Evolutionary conservation across 1,140 invertebrate genomes (phyloP).

Genomic region (Drosophila bocki): DNA sequence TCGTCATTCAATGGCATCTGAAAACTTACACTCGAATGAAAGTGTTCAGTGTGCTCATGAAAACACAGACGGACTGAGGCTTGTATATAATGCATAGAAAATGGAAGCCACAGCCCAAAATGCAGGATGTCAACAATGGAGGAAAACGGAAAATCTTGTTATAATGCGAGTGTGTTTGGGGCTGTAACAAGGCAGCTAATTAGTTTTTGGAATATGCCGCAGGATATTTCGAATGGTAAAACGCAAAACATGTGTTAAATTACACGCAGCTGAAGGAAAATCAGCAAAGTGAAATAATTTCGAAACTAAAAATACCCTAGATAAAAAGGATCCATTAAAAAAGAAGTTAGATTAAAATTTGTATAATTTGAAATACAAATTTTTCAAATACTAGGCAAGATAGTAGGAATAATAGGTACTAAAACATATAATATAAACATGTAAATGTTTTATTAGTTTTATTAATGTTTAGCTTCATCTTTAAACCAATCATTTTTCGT

Average conservation of each 20-base stretch:
- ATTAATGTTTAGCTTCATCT: too few relatives aligned
- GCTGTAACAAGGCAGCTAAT: constrained; percentile 64
- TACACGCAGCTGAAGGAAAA: constrained; percentile 30
- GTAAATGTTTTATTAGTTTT: too few relatives aligned
- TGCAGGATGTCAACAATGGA: constrained; percentile 33
- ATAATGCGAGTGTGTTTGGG: constrained; percentile 10
- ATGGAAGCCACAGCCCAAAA: constrained; percentile 22
- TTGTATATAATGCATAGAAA: constrained; percentile 39
- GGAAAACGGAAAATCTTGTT: constrained; percentile 45
- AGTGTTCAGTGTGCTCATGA: constrained; percentile 26
- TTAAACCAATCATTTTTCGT: too few relatives aligned
- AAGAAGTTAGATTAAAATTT: not conserved
- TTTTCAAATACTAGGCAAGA: too few relatives aligned
- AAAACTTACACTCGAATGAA: constrained; percentile 24
- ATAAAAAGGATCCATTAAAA: too few relatives aligned
- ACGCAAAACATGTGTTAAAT: constrained; percentile 73
- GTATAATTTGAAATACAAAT: not conserved
- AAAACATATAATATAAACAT: too few relatives aligned
- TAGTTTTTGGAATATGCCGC: constrained; percentile 75
- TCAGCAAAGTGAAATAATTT: not conserved
- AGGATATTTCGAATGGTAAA: constrained; percentile 66
- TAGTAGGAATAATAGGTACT: too few relatives aligned
- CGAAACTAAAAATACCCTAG: not conserved
- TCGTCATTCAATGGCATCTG: not conserved
- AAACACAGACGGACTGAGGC: constrained; percentile 1